A percentile compares a stretch with the other conserved stretches of the same genome.
These are phyloP conservation scores for Lipophrys pholis DNA, from an alignment of 2,113 vertebrate genomes.

Conservation along the genomic window DNA sequence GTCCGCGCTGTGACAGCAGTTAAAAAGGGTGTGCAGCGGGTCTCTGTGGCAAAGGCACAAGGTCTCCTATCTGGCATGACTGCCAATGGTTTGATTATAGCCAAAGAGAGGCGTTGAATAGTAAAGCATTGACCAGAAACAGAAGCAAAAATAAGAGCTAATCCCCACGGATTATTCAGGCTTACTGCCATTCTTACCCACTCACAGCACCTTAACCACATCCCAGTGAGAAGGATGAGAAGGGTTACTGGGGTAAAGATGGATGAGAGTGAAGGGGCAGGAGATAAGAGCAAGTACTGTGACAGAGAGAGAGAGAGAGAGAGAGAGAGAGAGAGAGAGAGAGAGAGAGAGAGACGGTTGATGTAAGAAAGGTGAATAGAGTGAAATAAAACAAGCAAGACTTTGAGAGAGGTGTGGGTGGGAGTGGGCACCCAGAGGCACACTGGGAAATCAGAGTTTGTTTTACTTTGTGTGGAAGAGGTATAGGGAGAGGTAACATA, in stretches of 20 bases:
- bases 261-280: slow-evolving; percentile 37
- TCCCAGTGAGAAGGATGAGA: slow-evolving; percentile 49
- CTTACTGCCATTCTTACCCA: slow-evolving; percentile 78
- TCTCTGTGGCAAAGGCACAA: slow-evolving; percentile 49
- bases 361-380: slow-evolving; percentile 17
- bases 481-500: neutral
- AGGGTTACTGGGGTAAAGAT: slow-evolving; percentile 56
- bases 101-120: slow-evolving; percentile 69
- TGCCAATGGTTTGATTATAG: slow-evolving; percentile 67
- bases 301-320: neutral
- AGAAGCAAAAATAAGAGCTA: slow-evolving; percentile 74
- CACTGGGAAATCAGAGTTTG: slow-evolving; percentile 16
- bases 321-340: neutral
- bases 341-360: neutral
- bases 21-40: slow-evolving; percentile 30
- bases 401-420: neutral
- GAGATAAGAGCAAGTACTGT: slow-evolving; percentile 14
- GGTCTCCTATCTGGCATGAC: slow-evolving; percentile 41
- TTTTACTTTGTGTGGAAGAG: neutral
- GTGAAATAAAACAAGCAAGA: neutral
- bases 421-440: slow-evolving; percentile 16
- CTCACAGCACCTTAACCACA: slow-evolving; percentile 72
- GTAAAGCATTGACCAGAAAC: slow-evolving; percentile 66
- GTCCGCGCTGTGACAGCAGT: neutral
- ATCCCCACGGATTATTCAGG: slow-evolving; percentile 74